These are phyloP conservation scores for Kuschelorhynchus macadamiae DNA, from an alignment of 2,888 invertebrate genomes.

Conservation along the genomic window DNA sequence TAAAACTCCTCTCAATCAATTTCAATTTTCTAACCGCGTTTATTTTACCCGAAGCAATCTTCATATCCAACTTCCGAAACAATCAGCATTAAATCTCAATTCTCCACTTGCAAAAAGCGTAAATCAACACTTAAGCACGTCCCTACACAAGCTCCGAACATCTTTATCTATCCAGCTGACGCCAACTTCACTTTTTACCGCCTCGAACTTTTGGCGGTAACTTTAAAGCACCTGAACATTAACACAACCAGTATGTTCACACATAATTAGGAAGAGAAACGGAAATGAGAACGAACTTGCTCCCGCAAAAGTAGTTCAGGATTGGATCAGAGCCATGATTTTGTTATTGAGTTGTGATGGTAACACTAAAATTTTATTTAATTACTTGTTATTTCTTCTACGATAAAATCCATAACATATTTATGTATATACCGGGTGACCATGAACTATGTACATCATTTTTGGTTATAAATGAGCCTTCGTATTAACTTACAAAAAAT, in stretches of 20 bases:
- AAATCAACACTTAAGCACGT: conserved; percentile 48
- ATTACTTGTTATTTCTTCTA: no score
- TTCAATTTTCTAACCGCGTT: no score
- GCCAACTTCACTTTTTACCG: conserved; percentile 37
- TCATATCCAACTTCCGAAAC: conserved; percentile 11
- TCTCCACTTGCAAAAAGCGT: conserved; percentile 28
- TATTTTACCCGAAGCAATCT: no score
- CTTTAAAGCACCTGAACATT: conserved; percentile 49
- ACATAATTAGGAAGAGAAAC: conserved; percentile 41
- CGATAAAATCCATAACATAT: no score
- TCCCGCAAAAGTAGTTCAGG: neutral
- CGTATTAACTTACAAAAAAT: no score
- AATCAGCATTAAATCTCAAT: conserved; percentile 40
- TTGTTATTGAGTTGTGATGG: no score
- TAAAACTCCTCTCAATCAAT: no score
- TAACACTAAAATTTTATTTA: neutral
- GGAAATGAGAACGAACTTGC: conserved; percentile 21
- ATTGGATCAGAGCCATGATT: conserved; percentile 3
- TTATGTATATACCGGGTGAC: no score
- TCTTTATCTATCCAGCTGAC: conserved; percentile 47
- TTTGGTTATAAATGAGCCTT: no score
- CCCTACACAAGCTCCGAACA: conserved; percentile 18
- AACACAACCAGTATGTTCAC: conserved; percentile 46
- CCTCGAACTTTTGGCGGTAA: conserved; percentile 37
- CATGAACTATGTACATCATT: no score